Evolutionary conservation across 2,113 vertebrate species (phyloP).

Genomic region (Setophaga kirtlandii): DNA sequence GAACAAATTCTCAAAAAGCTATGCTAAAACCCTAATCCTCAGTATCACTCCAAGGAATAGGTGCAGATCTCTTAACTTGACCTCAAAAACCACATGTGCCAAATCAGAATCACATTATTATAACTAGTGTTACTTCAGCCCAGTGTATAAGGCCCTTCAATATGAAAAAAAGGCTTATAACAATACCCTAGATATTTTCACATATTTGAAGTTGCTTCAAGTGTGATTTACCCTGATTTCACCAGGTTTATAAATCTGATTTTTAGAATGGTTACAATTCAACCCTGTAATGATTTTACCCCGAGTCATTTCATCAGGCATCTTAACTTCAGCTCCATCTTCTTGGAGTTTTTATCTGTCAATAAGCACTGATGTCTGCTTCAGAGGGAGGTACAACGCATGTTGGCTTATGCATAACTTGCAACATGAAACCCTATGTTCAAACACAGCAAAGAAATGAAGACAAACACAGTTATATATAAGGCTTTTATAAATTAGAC

Average conservation of each 20-base stretch:
- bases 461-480: neutral
- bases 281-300: neutral
- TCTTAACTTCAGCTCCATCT: neutral
- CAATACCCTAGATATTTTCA: neutral
- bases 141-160: neutral
- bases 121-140: neutral
- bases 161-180: neutral
- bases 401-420: neutral
- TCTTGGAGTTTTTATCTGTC: neutral
- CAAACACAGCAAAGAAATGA: neutral
- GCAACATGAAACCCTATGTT: neutral
- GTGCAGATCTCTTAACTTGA: neutral
- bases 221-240: neutral
- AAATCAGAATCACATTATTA: neutral
- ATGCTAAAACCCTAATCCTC: neutral
- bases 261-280: neutral
- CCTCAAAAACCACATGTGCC: rapidly evolving
- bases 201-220: neutral
- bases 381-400: neutral
- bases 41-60: neutral
- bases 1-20: neutral
- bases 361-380: neutral
- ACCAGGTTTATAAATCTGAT: neutral
- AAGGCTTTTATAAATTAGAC: neutral
- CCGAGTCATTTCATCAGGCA: neutral